These are phyloP conservation scores for Otolemur garnettii DNA, from an alignment of 2,113 vertebrate genomes.

Conservation along the genomic window DNA sequence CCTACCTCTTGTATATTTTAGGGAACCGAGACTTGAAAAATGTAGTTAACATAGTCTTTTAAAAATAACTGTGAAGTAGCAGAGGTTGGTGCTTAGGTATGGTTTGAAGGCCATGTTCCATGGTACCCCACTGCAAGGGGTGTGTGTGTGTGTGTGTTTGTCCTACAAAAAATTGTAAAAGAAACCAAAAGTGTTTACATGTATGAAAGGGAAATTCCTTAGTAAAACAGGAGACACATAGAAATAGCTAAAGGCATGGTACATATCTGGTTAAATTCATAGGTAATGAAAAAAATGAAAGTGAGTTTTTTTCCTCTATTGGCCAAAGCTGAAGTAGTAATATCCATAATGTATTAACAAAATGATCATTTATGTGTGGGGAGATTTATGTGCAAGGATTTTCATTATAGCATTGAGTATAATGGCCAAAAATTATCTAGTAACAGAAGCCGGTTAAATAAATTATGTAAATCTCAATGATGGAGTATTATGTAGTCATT, in stretches of 20 bases:
- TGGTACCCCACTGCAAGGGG: neutral
- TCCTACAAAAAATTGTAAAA: neutral
- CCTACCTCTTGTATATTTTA: neutral
- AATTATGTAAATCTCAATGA: constrained; percentile 58
- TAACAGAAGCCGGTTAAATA: constrained; percentile 36
- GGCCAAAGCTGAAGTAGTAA: constrained; percentile 40
- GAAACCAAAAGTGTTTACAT: neutral
- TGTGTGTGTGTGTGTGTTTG: neutral
- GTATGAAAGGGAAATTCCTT: neutral
- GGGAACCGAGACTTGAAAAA: neutral
- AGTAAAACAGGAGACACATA: neutral
- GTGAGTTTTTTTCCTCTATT: neutral
- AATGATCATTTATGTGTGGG: constrained; percentile 61
- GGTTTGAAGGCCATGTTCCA: neutral
- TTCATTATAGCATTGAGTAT: constrained; percentile 56
- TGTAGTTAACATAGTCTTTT: neutral
- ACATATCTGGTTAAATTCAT: constrained; percentile 32
- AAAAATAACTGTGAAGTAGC: neutral
- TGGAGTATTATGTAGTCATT: constrained; percentile 69
- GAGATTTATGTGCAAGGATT: constrained; percentile 52
- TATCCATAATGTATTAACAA: constrained; percentile 32
- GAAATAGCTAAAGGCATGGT: neutral
- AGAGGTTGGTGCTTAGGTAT: neutral
- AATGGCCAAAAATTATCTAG: constrained; percentile 60
- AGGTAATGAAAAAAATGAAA: constrained; percentile 63